phyloP scores from a whole-genome alignment of 2,888 invertebrate species.

The Fragum fragum region DNA sequence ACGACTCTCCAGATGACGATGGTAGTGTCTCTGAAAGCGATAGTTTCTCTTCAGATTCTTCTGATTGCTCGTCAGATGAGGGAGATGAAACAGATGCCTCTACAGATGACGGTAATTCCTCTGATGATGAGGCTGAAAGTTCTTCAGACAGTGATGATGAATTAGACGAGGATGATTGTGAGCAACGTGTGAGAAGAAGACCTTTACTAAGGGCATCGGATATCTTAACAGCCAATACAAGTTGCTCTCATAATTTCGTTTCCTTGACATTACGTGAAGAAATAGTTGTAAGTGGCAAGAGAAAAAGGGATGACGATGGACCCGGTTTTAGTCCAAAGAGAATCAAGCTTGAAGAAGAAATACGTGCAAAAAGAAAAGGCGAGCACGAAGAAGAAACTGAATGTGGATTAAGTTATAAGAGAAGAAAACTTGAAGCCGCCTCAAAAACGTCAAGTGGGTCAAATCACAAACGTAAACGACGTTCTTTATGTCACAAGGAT shows the following conservation, averaged over 20 bases:
- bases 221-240: background rate
- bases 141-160: background rate
- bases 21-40: background rate
- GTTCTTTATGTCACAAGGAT: background rate
- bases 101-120: background rate
- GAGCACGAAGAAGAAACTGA: background rate
- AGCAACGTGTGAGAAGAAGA: background rate
- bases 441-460: background rate
- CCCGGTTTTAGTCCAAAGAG: background rate
- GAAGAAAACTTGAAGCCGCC: background rate
- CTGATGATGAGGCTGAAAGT: no score
- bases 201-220: background rate
- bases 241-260: background rate
- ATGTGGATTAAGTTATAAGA: background rate
- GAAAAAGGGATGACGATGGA: background rate
- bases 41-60: background rate
- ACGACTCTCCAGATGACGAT: background rate
- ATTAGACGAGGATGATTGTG: no score
- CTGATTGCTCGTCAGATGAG: background rate
- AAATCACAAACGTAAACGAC: background rate
- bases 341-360: background rate
- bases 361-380: background rate
- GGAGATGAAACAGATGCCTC: background rate
- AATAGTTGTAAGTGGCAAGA: background rate
- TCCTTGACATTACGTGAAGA: background rate